phyloP scores from a whole-genome alignment of 2,888 invertebrate species.

The Tachystola acroxantha region DNA sequence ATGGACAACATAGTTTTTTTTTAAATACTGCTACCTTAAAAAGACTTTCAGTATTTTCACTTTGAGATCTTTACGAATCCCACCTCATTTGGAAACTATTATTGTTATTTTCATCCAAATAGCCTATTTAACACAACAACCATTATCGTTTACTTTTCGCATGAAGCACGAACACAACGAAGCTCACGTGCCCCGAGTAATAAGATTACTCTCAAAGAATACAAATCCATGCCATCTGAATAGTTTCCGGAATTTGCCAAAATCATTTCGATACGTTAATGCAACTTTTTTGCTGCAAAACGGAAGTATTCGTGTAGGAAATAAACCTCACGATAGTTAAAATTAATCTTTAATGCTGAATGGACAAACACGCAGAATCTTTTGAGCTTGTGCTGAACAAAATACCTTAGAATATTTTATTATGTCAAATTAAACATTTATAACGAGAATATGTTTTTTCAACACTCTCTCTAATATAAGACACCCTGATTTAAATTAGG shows the following conservation, averaged over 20 bases:
- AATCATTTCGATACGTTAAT: slow-evolving; percentile 29
- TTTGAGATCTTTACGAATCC: too few species aligned
- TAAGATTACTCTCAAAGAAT: slow-evolving; percentile 51
- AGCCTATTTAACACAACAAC: too few species aligned
- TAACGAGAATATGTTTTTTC: too few species aligned
- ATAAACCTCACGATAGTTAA: slow-evolving; percentile 24
- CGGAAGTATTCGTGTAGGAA: slow-evolving; percentile 45
- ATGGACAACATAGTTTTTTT: too few species aligned
- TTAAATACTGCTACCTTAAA: too few species aligned
- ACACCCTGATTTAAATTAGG: too few species aligned
- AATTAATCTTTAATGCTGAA: slow-evolving; percentile 43
- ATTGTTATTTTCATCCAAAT: too few species aligned
- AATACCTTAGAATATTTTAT: background rate
- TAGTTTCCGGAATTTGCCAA: slow-evolving; percentile 57
- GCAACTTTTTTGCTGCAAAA: slow-evolving; percentile 31
- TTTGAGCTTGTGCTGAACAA: background rate
- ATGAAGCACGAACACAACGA: slow-evolving; percentile 61
- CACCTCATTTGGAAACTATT: too few species aligned
- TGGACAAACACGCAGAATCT: slow-evolving; percentile 30
- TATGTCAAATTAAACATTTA: background rate
- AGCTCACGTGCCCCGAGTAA: slow-evolving; percentile 66
- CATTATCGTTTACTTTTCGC: slow-evolving; percentile 51
- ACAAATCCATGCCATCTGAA: slow-evolving; percentile 44
- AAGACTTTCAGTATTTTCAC: too few species aligned
- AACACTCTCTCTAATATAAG: too few species aligned